Conservation (phyloP, 2,888 invertebrate genomes). For the Leistus spinibarbis region DNA sequence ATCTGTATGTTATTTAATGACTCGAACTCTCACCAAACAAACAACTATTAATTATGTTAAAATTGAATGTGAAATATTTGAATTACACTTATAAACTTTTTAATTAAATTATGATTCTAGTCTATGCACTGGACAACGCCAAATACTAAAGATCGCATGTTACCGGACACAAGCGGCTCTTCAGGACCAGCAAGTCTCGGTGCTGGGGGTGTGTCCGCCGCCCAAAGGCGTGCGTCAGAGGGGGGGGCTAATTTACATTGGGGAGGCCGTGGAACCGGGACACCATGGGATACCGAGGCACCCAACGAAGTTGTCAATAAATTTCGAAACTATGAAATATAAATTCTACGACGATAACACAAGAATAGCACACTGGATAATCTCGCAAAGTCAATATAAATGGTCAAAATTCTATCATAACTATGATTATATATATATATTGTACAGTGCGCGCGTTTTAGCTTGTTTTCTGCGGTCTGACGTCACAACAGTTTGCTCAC, state of each 20-base stretch:
- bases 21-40: background rate
- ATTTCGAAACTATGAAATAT: constrained; percentile 92
- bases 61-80: no score
- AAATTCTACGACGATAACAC: constrained; percentile 54
- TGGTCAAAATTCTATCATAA: background rate
- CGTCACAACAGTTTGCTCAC: no score
- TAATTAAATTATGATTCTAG: constrained; percentile 57
- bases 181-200: constrained; percentile 65
- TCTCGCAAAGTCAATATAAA: background rate
- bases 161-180: constrained; percentile 65
- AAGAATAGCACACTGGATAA: background rate
- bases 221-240: constrained; percentile 79
- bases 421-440: background rate
- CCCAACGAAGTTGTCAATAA: constrained; percentile 83
- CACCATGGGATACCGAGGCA: constrained; percentile 75
- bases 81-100: background rate
- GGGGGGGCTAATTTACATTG: constrained; percentile 83
- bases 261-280: constrained; percentile 62
- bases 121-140: constrained; percentile 93
- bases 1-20: no score
- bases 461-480: background rate
- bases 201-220: constrained; percentile 61
- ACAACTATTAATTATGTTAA: background rate
- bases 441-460: background rate
- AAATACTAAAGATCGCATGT: constrained; percentile 89